These are phyloP conservation scores for Eulacestoma nigropectus DNA, from an alignment of 2,113 vertebrate species.

Conservation along the genomic window DNA sequence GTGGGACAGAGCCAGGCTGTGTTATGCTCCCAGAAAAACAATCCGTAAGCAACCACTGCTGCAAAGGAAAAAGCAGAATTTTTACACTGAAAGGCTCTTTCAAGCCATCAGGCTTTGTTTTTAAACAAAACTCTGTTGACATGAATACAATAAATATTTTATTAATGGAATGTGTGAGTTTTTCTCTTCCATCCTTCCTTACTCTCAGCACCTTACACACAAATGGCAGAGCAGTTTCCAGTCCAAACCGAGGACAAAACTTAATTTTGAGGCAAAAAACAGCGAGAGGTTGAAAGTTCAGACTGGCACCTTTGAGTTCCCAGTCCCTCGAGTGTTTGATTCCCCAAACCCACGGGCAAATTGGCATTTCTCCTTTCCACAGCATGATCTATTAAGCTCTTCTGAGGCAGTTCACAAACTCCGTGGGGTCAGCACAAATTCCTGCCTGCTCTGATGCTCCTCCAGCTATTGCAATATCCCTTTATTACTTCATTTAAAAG, in stretches of 20 bases:
- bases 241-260: background rate
- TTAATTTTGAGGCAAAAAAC: background rate
- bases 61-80: background rate
- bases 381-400: background rate
- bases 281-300: background rate
- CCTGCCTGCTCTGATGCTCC: background rate
- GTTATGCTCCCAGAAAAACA: background rate
- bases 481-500: background rate
- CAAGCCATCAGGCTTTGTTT: background rate
- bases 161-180: slow-evolving; percentile 52
- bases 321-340: background rate
- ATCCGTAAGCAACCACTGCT: background rate
- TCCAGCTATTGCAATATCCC: background rate
- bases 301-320: background rate
- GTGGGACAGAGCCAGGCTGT: background rate
- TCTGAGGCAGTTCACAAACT: background rate
- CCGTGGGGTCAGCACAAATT: background rate
- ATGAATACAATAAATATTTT: slow-evolving; percentile 50
- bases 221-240: background rate
- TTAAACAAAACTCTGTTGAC: background rate
- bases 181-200: background rate
- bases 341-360: background rate
- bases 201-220: background rate
- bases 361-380: background rate
- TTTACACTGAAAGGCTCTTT: background rate